These are phyloP conservation scores for Pseudorhombus dupliciocellatus DNA, from an alignment of 2,113 vertebrate species.

Conservation along the genomic window DNA sequence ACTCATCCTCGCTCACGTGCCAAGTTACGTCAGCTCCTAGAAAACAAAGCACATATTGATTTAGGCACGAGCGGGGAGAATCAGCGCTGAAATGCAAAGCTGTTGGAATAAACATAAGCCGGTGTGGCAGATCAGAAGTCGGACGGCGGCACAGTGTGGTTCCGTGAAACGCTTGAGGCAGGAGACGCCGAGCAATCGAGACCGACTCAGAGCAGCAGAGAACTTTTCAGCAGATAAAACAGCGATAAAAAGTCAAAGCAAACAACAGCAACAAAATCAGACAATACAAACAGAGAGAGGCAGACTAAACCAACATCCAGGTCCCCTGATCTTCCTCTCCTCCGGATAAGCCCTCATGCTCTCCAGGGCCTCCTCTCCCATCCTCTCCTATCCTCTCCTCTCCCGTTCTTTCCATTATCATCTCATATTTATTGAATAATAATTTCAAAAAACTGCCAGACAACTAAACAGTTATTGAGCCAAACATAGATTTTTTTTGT, in stretches of 20 bases:
- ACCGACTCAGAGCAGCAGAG: slow-evolving; percentile 21
- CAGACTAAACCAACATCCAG: slow-evolving; percentile 62
- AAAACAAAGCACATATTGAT: slow-evolving; percentile 40
- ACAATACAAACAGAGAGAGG: slow-evolving; percentile 56
- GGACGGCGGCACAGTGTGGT: neutral
- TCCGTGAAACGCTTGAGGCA: neutral
- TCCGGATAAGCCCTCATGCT: slow-evolving; percentile 39
- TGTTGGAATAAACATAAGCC: slow-evolving; percentile 14
- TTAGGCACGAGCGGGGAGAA: slow-evolving; percentile 12
- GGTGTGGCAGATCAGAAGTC: neutral
- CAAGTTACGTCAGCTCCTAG: slow-evolving; percentile 35
- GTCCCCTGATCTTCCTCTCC: slow-evolving; percentile 36
- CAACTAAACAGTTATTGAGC: too few species aligned
- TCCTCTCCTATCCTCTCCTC: neutral
- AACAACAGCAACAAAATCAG: slow-evolving; percentile 54
- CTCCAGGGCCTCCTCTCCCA: neutral
- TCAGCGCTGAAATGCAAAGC: slow-evolving; percentile 19
- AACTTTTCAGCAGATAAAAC: slow-evolving; percentile 26
- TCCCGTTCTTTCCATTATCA: neutral
- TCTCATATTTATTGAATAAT: too few species aligned
- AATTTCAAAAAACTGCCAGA: too few species aligned
- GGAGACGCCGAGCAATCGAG: slow-evolving; percentile 1
- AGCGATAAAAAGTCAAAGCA: slow-evolving; percentile 34
- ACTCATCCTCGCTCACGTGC: slow-evolving; percentile 16
- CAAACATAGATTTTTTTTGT: too few species aligned